Base-by-base conservation (phyloP, 2,888 invertebrate species). In the Lasioglossum leucozonium region DNA sequence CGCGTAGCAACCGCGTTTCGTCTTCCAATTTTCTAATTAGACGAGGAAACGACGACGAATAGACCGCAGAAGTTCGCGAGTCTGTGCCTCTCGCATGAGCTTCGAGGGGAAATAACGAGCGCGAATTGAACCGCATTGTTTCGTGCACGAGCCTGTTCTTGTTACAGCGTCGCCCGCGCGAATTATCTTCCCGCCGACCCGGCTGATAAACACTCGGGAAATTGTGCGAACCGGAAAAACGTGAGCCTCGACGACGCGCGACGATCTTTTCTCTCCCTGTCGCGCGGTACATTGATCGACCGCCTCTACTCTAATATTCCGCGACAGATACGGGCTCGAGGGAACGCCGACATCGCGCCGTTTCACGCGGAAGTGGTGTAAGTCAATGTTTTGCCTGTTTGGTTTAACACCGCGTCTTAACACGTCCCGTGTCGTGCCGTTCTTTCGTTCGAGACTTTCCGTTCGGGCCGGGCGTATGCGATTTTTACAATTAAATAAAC, bases 61-160 rank as follows among this genome's bases (percentile, higher is more conserved):
- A 79, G 55, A 44, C 71, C 72, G 62, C 69, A 13, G 42, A 72
- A 85, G 78, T 79, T 84, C 79, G 81, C 81, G 81, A 76, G 79
- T 62, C 71, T 69, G 58, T 62, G 77, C 44, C 77, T 74, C 69
- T 79, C 73, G 81, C 83, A 67, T n/a, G 83, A 71, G 76, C 78
- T 83, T 83, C 82, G 71, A 82, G 72, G 79, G 67, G 82, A 83
- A 87, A 81, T 85, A 85, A 88, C 76, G 84, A 86, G 82, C 86
- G 81, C 84, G 76, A 89, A 89, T 82, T 77, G 84, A 69, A 72
- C 65, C 79, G 71, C 85, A 84, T 86, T 86, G 85, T 89, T 88
- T 82, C 85, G 88, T 83, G 89, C 88, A 79, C 84, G 80, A 83
- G 86, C 81, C n/a, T n/a, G 73, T 79, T 79, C 84, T 81, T 79